These are phyloP conservation scores for Musca domestica DNA, from an alignment of 1,140 invertebrate genomes.

Conservation along the genomic window DNA sequence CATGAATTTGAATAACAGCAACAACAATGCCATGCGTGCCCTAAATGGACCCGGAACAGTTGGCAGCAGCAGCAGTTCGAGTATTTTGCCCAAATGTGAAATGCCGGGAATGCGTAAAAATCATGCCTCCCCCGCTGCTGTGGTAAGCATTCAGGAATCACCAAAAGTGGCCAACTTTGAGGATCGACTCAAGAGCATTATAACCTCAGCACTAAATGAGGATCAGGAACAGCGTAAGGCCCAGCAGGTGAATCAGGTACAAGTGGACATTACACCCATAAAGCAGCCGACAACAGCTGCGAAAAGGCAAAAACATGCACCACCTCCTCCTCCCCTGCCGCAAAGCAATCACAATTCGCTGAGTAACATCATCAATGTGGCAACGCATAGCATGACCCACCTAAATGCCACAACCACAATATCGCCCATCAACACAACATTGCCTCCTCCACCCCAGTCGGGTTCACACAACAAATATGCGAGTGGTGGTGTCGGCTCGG, in stretches of 20 bases:
- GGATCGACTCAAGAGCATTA: conserved; percentile 88
- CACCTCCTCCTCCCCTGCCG: conserved; percentile 22
- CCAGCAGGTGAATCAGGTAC: conserved; percentile 35
- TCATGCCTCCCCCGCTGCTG: background rate
- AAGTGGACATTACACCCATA: conserved; percentile 34
- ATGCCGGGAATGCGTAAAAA: conserved; percentile 26
- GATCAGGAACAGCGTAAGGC: conserved; percentile 64
- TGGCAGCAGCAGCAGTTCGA: background rate
- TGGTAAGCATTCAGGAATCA: conserved; percentile 65
- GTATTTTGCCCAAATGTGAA: conserved; percentile 38
- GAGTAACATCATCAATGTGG: conserved; percentile 48
- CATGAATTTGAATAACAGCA: conserved; percentile 27
- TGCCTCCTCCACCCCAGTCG: conserved; percentile 33
- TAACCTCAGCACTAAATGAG: conserved; percentile 85
- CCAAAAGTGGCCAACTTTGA: conserved; percentile 85
- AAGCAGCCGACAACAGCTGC: conserved; percentile 38
- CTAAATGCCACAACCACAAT: conserved; percentile 49
- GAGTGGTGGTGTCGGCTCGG: background rate
- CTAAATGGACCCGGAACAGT: background rate
- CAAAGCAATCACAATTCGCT: conserved; percentile 32
- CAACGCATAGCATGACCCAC: conserved; percentile 50
- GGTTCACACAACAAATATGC: background rate
- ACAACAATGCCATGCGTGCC: background rate
- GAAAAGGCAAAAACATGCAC: conserved; percentile 40
- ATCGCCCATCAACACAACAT: conserved; percentile 51